Base-by-base conservation (phyloP, 2,113 vertebrate species). In the Corythornis cristatus region DNA sequence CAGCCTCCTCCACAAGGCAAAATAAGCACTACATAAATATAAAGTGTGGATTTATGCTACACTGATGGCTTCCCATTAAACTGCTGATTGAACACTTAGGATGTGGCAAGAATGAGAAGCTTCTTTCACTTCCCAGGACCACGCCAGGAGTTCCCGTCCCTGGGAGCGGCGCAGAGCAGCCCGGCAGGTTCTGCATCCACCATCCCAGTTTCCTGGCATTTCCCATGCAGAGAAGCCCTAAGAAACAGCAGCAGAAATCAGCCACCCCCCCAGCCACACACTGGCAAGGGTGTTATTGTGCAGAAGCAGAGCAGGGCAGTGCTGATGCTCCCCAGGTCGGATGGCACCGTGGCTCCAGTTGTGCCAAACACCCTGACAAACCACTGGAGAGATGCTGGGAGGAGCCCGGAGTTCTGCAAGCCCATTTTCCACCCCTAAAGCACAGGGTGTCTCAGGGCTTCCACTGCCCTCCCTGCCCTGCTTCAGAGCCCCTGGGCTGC, bases 231-330 rank as follows among this genome's bases (percentile, higher is more conserved):
- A 56, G 56, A 45, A 91, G 43, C 71, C 25, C 70, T 6, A 42
- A 14, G 82, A 67, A 75, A 14, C 3, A 20, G 12, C 8, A 85
- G 80, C n/a, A 8, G 0, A 11, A 78, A 61, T 31, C 28, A 19
- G 2, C 4, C 15, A 25, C 28, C 31, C 77, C 71, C 65, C 8
- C 70, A 11, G n/a, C 7, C 61, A 8, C 8, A 7, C 2, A 29
- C 61, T 37, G 79, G 37, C 7, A 21, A 2, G 0, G 0, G 3
- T 9, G 3, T 15, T 26, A 4, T 6, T 5, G 10, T 1, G 48
- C n/a, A 6, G 7, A 5, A 22, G 66, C 2, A 5, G 21, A 37
- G 70, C 57, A 1, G 23, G 37, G 29, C 66, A 23, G 45, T 1
- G 64, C 90, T 25, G 61, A 7, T 23, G 50, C 7, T 50, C 31